Base-by-base conservation (phyloP, 2,113 vertebrate species). In the Callopanchax toddi region DNA sequence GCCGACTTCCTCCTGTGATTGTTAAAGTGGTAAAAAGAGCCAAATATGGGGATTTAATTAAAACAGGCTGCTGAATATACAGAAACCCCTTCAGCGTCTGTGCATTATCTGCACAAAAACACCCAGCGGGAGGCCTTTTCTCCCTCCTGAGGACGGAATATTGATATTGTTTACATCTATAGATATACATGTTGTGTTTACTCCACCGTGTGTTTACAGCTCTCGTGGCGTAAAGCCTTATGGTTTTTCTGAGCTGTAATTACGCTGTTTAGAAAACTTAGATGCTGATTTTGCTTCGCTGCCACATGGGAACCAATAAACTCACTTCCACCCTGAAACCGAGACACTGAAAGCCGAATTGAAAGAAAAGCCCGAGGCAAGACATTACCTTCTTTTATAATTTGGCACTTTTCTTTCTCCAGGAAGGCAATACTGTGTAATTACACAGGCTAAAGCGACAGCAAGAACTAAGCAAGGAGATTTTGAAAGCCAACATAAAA, bases 161-260 rank as follows among this genome's bases (percentile, higher is more conserved):
- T 50, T 22, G 26, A 67, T 54, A 60, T 2, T 43, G 63, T 75
- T 64, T 57, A 57, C 57, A 58, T 78, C 50, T 25, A n/a, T 16
- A 36, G 56, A 43, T 51, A 37, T 37, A 37, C 36, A 37, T 37
- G 36, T 13, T 37, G 36, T 37, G 36, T 37, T 37, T 37, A 13
- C 36, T 12, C 36, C 36, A 13, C 11, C 2, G 26, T n/a, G 57
- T 71, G 72, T 80, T 82, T 80, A 81, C 40, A 60, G 71, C 52
- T 59, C 26, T 49, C n/a, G 0, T 43, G 64, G 61, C 74, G 49
- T 37, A 60, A 42, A 6, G 16, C 5, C 48, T 34, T 22, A 49
- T 39, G 25, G 68, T 78, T 85, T 83, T 69, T 55, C 32, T 71
- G 37, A 51, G 63, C 79, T 72, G 75, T 78, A 73, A 84, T 80